phyloP scores from a whole-genome alignment of 2,113 vertebrate species.

The Calypte anna region DNA sequence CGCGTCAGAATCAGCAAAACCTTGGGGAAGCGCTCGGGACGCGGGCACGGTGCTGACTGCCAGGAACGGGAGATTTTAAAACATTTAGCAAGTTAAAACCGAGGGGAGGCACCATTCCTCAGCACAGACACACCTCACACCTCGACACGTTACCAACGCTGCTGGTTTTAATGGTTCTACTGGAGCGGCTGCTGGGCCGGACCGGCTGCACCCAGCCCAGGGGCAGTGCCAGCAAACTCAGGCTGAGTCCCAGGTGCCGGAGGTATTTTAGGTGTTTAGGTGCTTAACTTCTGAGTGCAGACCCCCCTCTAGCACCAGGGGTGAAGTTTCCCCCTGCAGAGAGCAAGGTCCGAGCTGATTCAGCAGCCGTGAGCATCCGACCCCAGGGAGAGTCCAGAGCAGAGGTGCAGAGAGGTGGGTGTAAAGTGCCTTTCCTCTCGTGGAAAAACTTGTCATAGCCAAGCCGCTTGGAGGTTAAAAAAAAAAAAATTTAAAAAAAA shows the following conservation, averaged over 20 bases:
- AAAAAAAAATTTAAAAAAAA: too few species aligned
- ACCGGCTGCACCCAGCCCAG: fast-evolving
- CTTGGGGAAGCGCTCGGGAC: not conserved
- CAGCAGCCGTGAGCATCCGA: too few species aligned
- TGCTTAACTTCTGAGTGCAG: fast-evolving
- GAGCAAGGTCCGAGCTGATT: not conserved
- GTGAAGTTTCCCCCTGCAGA: fast-evolving
- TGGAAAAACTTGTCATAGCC: fast-evolving
- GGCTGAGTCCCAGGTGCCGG: not conserved
- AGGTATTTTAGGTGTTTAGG: fast-evolving
- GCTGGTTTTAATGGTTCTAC: not conserved
- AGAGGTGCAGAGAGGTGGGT: fast-evolving
- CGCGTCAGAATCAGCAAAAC: not conserved
- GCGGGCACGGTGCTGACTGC: not conserved
- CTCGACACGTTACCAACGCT: fast-evolving
- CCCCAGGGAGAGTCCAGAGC: fast-evolving
- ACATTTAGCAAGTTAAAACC: not conserved
- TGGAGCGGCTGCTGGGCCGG: fast-evolving
- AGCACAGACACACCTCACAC: not conserved
- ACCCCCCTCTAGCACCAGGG: fast-evolving
- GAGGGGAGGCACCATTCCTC: not conserved
- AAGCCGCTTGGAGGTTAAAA: not conserved
- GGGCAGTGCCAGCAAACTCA: not conserved
- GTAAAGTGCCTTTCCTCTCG: not conserved
- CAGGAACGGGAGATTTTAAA: not conserved